Base-by-base conservation (phyloP, 2,888 invertebrate species). In the Chrysomela aeneicollis region DNA sequence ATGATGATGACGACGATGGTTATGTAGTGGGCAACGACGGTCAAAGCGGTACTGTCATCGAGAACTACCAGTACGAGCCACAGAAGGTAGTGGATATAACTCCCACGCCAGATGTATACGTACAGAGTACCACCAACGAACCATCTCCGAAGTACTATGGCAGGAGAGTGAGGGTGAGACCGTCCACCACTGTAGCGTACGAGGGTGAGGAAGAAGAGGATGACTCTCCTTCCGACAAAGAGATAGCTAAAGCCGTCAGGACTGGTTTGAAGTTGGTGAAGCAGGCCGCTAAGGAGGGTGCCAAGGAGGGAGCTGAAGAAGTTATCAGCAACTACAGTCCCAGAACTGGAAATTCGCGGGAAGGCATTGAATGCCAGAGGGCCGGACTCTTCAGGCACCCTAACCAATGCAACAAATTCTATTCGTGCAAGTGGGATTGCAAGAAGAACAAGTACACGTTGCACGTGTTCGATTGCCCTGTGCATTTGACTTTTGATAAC, bases 351-450 rank as follows among this genome's bases (percentile, higher is more conserved):
- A 57, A 17, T 12, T 21, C 46, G 5, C 87, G 87, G 78, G 87
- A 87, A n/a, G 84, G 86, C 0, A 84, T 87, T 6, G 87, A 88
- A 72, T 88, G 88, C 74, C 84, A 88, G 78, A 82, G 88, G 77
- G 87, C 87, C 35, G 88, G 88, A 72, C 81, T 85, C 68, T 89
- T 85, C 85, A 86, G 85, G 84, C 92, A 93, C 78, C 93, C 92
- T 0, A 89, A 88, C 70, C 88, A 90, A 74, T 93, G 92, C 77
- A 92, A 92, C 79, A 92, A 92, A 78, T 93, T 93, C 85, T 93
- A 92, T 78, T 88, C 91, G 32, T 93, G 92, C 79, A 87, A 90
- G 80, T 93, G 91, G 91, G 92, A 93, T 79, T 87, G 89, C 69
- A 90, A 88, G 77, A 90, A 92, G 77, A 88, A 91, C 72, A 86